Conservation (phyloP, 1,140 invertebrate species). For the Trissolcus basalis region DNA sequence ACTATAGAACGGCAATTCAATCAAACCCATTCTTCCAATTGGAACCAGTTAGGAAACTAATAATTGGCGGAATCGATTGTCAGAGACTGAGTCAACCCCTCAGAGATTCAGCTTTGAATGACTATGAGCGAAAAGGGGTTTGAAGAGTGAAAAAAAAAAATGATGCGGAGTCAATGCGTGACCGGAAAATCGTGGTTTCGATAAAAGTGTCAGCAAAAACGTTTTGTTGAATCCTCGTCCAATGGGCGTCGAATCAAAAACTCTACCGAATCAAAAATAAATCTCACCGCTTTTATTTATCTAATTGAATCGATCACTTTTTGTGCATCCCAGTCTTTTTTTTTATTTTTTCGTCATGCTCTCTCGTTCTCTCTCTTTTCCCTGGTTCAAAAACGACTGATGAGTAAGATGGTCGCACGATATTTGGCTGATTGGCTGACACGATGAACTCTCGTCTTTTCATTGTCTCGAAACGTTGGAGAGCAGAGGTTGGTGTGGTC, state of each 20-base stretch:
- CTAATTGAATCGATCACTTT: slow-evolving; percentile 25
- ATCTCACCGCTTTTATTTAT: slow-evolving; percentile 10
- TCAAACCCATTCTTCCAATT: slow-evolving; percentile 68
- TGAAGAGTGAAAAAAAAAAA: slow-evolving; percentile 34
- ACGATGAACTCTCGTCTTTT: slow-evolving; percentile 62
- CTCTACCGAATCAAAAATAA: slow-evolving; percentile 19
- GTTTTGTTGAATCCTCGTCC: slow-evolving; percentile 4
- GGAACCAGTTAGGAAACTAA: slow-evolving; percentile 67
- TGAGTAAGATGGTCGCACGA: slow-evolving; percentile 18
- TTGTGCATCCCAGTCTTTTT: slow-evolving; percentile 10
- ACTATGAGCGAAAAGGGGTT: slow-evolving; percentile 33
- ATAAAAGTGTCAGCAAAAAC: slow-evolving; percentile 16
- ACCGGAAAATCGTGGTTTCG: slow-evolving; percentile 18
- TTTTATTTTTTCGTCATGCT: no score
- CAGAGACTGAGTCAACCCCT: slow-evolving; percentile 49
- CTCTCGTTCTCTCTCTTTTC: no score
- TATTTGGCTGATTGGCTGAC: slow-evolving; percentile 53
- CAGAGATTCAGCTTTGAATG: slow-evolving; percentile 40
- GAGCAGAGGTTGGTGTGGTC: slow-evolving; percentile 30
- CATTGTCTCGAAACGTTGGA: slow-evolving; percentile 59
- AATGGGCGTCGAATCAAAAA: slow-evolving; percentile 5
- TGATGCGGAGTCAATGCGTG: slow-evolving; percentile 28
- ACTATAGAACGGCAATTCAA: slow-evolving; percentile 66
- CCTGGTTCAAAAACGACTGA: no score
- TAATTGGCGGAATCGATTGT: slow-evolving; percentile 68